Percentiles rank a stretch among this genome's conserved stretches.
phyloP scores from a whole-genome alignment of 2,888 invertebrate species.

The Dyspetes luteomarginatus region DNA sequence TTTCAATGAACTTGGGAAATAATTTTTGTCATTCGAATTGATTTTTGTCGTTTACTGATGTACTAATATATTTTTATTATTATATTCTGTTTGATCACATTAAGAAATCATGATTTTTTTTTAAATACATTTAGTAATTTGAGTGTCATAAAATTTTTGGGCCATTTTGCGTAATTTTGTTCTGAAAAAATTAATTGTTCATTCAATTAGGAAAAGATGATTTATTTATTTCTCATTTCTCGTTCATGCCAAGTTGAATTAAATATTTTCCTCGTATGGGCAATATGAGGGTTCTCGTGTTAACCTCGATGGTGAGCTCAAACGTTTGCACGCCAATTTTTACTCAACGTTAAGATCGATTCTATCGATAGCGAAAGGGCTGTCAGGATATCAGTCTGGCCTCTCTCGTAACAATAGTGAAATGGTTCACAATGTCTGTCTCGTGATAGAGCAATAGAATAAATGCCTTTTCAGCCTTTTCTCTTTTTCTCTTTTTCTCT shows the following conservation, averaged over 20 bases:
- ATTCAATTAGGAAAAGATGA: too few species aligned
- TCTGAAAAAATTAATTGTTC: too few species aligned
- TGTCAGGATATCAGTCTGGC: constrained; percentile 15
- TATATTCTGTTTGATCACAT: too few species aligned
- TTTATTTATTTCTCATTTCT: too few species aligned
- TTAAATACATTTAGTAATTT: too few species aligned
- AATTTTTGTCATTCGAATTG: too few species aligned
- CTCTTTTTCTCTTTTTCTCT: background rate
- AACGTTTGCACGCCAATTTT: background rate
- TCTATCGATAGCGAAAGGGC: constrained; percentile 15
- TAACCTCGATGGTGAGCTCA: background rate
- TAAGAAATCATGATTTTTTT: too few species aligned
- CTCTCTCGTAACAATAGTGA: constrained; percentile 33
- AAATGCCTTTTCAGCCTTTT: constrained; percentile 17
- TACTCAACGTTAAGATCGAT: constrained; percentile 6
- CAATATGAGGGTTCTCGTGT: background rate
- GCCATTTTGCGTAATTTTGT: too few species aligned
- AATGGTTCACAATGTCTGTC: constrained; percentile 36
- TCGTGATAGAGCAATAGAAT: constrained; percentile 23
- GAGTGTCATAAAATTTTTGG: too few species aligned
- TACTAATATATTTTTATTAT: too few species aligned
- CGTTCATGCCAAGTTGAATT: background rate
- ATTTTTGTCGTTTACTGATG: too few species aligned
- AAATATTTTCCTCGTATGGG: background rate
- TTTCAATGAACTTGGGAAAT: too few species aligned